Conservation (phyloP, 53 echinoderm and acorn worm species). For the Echinometra lucunter region DNA sequence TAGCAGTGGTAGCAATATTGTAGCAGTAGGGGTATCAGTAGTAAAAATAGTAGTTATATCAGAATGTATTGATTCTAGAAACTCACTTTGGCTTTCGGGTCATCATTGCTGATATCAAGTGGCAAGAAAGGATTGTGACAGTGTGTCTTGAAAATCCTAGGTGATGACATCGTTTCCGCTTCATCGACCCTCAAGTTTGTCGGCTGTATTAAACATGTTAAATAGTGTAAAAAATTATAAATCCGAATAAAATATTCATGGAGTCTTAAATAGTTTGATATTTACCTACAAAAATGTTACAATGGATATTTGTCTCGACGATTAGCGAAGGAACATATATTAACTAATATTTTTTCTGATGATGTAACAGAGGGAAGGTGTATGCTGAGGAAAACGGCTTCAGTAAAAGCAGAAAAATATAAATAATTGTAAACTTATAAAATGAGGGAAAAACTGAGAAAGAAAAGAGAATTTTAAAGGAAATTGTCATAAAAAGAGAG, state of each 20-base stretch:
- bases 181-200: background rate
- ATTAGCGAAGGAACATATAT: background rate
- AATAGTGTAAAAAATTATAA: too few relatives aligned
- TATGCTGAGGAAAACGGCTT: too few relatives aligned
- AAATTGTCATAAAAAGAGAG: too few relatives aligned
- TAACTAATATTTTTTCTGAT: too few relatives aligned
- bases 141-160: background rate
- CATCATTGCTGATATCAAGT: background rate
- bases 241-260: background rate
- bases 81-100: background rate
- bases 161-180: background rate
- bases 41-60: background rate
- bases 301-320: background rate
- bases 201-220: background rate
- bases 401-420: too few relatives aligned
- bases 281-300: background rate
- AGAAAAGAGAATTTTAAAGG: too few relatives aligned
- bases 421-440: too few relatives aligned
- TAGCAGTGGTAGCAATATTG: too few relatives aligned
- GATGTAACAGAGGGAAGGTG: too few relatives aligned
- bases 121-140: background rate
- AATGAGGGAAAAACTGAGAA: too few relatives aligned
- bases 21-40: background rate
- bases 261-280: background rate
- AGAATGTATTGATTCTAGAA: background rate